Percentiles rank a stretch among this genome's conserved stretches.
phyloP scores from a whole-genome alignment of 92 coral and sea anemone genomes.

The Epizoanthus illoricatus region DNA sequence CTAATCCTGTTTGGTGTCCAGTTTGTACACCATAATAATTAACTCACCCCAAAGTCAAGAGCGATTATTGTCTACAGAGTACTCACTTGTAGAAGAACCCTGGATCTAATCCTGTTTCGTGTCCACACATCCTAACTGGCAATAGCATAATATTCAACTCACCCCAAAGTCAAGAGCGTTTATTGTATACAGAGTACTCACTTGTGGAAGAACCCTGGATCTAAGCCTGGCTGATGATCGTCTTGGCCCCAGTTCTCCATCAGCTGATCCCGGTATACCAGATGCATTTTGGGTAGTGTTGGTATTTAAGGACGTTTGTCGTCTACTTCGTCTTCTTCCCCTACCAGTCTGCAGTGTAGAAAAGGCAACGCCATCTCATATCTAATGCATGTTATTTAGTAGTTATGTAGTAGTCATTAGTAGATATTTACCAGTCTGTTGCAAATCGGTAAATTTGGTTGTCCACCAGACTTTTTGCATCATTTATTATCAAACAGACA shows the following conservation, averaged over 20 bases:
- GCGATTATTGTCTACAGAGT: background rate
- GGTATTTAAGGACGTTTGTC: constrained; percentile 59
- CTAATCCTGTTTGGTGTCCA: constrained; percentile 38
- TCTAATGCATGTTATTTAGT: no score
- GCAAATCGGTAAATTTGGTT: no score
- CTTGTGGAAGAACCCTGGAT: constrained; percentile 55
- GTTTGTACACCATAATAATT: no score
- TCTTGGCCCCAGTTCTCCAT: constrained; percentile 55
- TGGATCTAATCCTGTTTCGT: constrained; percentile 49
- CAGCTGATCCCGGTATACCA: constrained; percentile 39
- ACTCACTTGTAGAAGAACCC: constrained; percentile 55
- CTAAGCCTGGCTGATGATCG: constrained; percentile 69
- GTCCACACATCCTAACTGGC: no score
- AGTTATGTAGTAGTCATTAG: no score
- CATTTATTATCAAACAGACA: no score
- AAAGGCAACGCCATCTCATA: no score
- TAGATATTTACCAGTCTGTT: no score
- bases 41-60: no score
- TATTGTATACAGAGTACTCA: constrained; percentile 12
- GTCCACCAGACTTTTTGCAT: no score
- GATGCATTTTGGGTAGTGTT: constrained; percentile 50
- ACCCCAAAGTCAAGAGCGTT: no score
- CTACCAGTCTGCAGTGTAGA: constrained; percentile 28
- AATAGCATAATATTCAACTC: no score
- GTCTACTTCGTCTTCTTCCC: constrained; percentile 80